Evolutionary conservation across 2,797 vertebrate genomes (phyloP).

Genomic region (Gymnoscopelus braueri): DNA sequence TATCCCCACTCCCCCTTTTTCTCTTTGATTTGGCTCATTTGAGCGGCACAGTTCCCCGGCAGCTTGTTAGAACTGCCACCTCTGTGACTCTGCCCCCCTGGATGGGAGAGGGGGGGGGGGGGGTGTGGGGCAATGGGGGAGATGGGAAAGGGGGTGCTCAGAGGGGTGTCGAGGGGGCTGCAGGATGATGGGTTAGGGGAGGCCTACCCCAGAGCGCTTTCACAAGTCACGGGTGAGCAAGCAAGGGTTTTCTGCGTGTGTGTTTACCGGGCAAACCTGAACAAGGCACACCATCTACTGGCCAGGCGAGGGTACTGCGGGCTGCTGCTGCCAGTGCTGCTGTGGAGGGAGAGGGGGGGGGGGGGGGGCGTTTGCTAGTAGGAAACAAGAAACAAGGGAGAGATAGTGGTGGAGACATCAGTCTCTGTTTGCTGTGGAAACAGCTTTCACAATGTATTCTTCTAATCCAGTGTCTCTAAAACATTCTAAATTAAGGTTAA

Average conservation of each 20-base stretch:
- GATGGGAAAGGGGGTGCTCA: slow-evolving; percentile 71
- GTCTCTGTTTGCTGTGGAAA: slow-evolving; percentile 28
- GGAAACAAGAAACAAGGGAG: too few species aligned
- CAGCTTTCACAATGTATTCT: slow-evolving; percentile 3
- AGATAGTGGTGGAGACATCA: too few species aligned
- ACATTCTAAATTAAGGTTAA: too few species aligned
- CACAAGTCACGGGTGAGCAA: slow-evolving; percentile 80
- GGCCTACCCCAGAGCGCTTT: slow-evolving; percentile 76
- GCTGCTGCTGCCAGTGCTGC: not conserved
- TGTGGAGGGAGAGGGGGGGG: slow-evolving; percentile 14
- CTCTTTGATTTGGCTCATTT: slow-evolving; percentile 88
- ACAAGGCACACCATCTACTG: slow-evolving; percentile 84
- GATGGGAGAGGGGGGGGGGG: slow-evolving; percentile 61
- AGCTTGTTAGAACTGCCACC: slow-evolving; percentile 89
- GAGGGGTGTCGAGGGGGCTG: slow-evolving; percentile 59
- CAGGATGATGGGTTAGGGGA: slow-evolving; percentile 72
- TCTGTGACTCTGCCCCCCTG: slow-evolving; percentile 83
- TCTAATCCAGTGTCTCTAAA: not conserved
- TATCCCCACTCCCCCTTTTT: slow-evolving; percentile 77
- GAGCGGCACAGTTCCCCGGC: slow-evolving; percentile 78
- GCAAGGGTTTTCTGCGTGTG: slow-evolving; percentile 65
- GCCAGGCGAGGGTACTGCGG: slow-evolving; percentile 58
- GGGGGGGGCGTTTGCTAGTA: not conserved
- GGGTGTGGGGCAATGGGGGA: slow-evolving; percentile 54
- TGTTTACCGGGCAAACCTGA: slow-evolving; percentile 68